Conservation (phyloP, 2,797 vertebrate species). For the Zalophus californianus region DNA sequence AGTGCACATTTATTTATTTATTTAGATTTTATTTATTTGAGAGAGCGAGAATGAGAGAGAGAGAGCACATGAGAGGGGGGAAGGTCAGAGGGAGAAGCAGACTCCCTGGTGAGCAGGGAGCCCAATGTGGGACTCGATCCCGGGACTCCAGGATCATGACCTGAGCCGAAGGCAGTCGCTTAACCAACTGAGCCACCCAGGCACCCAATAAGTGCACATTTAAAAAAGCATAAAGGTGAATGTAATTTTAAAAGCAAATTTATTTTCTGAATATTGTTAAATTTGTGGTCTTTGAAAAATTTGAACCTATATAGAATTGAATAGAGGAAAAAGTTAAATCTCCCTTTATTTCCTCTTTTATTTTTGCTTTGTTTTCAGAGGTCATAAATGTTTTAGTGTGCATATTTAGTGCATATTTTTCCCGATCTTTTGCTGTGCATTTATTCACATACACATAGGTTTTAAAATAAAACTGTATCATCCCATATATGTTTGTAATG, state of each 20-base stretch:
- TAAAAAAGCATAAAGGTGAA: not conserved
- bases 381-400: not conserved
- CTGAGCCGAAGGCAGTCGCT: too few relatives aligned
- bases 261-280: not conserved
- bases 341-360: not conserved
- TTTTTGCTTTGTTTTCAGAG: not conserved
- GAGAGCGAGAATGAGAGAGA: too few relatives aligned
- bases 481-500: not conserved
- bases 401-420: not conserved
- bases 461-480: slow-evolving; percentile 28
- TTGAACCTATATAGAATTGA: not conserved
- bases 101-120: too few relatives aligned
- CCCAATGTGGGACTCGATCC: too few relatives aligned
- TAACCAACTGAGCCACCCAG: too few relatives aligned
- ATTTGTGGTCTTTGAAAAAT: not conserved
- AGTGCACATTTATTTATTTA: not conserved
- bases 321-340: not conserved
- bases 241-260: not conserved
- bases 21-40: too few relatives aligned
- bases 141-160: too few relatives aligned
- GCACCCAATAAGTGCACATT: not conserved
- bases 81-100: too few relatives aligned
- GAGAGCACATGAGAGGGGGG: too few relatives aligned
- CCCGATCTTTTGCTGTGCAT: not conserved
- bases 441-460: not conserved